Evolutionary conservation across 2,113 vertebrate species (phyloP).

Genomic region (Phainopepla nitens): DNA sequence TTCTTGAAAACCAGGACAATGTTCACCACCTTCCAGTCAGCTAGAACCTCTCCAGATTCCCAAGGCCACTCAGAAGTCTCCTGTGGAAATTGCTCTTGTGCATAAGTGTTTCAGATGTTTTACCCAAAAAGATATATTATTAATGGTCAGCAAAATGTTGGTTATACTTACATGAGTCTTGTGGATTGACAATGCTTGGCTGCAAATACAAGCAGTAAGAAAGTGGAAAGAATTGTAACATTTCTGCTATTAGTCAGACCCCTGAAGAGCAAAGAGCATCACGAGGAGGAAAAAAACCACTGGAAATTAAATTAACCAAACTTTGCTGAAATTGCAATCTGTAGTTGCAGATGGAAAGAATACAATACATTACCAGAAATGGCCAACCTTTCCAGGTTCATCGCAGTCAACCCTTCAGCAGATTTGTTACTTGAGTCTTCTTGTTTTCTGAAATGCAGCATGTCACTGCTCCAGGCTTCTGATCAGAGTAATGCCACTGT

Average conservation of each 20-base stretch:
- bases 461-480: neutral
- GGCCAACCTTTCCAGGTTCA: neutral
- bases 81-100: neutral
- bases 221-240: neutral
- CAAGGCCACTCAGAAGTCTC: neutral
- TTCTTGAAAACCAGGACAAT: neutral
- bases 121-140: neutral
- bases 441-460: neutral
- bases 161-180: neutral
- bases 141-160: neutral
- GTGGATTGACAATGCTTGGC: neutral
- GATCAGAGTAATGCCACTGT: neutral
- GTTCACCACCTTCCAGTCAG: neutral
- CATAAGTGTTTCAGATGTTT: neutral
- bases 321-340: neutral
- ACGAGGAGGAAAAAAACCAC: neutral
- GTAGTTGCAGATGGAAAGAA: neutral
- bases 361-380: neutral
- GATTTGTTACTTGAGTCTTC: neutral
- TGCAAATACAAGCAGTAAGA: neutral
- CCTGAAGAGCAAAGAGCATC: neutral
- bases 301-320: neutral
- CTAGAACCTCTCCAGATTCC: rapidly evolving
- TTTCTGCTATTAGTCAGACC: conserved; percentile 8
- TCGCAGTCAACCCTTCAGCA: neutral